Base-by-base conservation (phyloP, 2,888 invertebrate genomes). In the Drosophila birchii region DNA sequence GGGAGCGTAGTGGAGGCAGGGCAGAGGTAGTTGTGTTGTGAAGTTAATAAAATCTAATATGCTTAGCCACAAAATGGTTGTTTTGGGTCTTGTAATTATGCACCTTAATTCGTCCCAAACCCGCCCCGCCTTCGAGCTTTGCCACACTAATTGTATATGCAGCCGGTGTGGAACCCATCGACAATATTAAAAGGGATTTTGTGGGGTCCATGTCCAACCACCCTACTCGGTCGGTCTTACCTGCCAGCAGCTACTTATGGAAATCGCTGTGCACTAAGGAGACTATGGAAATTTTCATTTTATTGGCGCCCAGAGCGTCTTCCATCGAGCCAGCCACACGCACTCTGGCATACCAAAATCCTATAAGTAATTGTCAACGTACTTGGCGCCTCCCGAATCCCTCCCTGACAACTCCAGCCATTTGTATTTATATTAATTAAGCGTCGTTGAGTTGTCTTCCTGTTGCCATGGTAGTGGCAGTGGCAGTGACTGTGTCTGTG, bases 31-130 rank as follows among this genome's bases (percentile, higher is more conserved):
- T 58, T 62, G 62, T 39, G 39, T 62, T 87, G 72, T 71, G 77
- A 82, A 78, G 79, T 79, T 87, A 85, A 89, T 89, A 77, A 86
- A 89, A 88, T 89, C 79, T 86, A 88, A 88, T 86, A 88, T 79
- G 86, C 89, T 83, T 72, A 71, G 43, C 89, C 89, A 62, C 89
- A 89, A 86, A 86, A 79, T 86, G 84, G 77, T 78, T 86, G 88
- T 89, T 88, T 66, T 86, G 86, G 88, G 89, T 83, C 63, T 89
- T 85, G 87, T 84, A 84, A 84, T 84, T 84, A 84, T 84, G 86
- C 80, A 76, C 82, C 89, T 81, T 84, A 84, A 89, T 89, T 79
- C 74, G 63, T 61, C 72, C 41, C 56, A 20, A 26, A 16, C 44
- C 44, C 44, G 29, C 26, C 11, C 11, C 20, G 23, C 36, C 43